Evolutionary conservation across 2,888 invertebrate genomes (phyloP).

Genomic region (Stenodera caucasica): DNA sequence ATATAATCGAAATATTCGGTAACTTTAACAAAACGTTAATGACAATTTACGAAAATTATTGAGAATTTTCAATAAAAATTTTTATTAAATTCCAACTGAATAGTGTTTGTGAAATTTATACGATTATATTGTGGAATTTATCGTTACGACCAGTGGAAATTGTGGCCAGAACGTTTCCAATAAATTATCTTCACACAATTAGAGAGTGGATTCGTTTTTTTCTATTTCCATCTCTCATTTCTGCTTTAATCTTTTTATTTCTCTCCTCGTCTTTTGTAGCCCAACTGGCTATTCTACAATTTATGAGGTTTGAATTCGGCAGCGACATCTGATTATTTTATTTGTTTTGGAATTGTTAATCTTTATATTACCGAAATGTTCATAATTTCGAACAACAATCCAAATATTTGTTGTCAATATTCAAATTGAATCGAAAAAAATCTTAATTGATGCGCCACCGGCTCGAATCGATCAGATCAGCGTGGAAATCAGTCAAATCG

Average conservation of each 20-base stretch:
- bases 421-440: too few relatives aligned
- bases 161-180: conserved; percentile 31
- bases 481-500: too few relatives aligned
- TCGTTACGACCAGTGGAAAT: conserved; percentile 25
- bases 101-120: background rate
- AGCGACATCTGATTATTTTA: conserved; percentile 32
- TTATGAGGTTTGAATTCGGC: conserved; percentile 40
- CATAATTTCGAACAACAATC: too few relatives aligned
- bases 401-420: too few relatives aligned
- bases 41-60: background rate
- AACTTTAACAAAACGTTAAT: too few relatives aligned
- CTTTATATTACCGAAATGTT: background rate
- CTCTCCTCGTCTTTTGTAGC: conserved; percentile 22
- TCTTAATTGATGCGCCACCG: background rate
- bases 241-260: background rate
- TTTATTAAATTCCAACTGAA: background rate
- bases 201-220: conserved; percentile 27
- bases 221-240: conserved; percentile 8
- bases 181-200: conserved; percentile 41
- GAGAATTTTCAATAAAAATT: background rate
- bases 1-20: background rate
- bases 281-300: conserved; percentile 28
- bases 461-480: background rate
- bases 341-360: conserved; percentile 17
- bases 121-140: background rate